Conservation (phyloP, 2,888 invertebrate genomes). For the Liposcelis brunnea region DNA sequence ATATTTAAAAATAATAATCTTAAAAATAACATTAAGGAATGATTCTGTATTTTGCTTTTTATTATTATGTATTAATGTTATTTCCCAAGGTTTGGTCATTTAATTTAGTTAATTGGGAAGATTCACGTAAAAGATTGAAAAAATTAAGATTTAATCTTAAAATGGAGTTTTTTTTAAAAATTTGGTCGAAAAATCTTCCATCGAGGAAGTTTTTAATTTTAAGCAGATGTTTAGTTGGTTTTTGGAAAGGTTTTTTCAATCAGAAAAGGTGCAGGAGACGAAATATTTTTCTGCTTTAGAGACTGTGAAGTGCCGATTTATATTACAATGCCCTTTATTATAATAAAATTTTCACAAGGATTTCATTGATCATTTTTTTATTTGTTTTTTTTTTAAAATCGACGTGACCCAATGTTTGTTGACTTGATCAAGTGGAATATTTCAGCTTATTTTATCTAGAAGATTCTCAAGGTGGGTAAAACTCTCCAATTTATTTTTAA, state of each 20-base stretch:
- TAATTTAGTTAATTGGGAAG: no score
- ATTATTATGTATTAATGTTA: no score
- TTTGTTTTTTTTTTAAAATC: slow-evolving; percentile 9
- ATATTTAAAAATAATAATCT: no score
- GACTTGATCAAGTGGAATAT: no score
- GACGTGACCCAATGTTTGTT: slow-evolving; percentile 10
- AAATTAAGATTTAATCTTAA: no score
- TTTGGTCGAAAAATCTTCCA: no score
- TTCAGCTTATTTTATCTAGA: slow-evolving; percentile 15
- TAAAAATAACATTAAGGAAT: no score
- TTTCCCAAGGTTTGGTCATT: no score
- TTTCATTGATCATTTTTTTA: slow-evolving; percentile 11
- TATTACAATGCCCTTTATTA: slow-evolving; percentile 9
- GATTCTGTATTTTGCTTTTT: no score
- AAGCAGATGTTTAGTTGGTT: slow-evolving; percentile 58
- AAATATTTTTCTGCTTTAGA: slow-evolving; percentile 12
- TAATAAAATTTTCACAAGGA: slow-evolving; percentile 15
- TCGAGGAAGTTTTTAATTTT: slow-evolving; percentile 22
- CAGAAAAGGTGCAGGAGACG: slow-evolving; percentile 52
- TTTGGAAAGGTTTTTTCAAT: slow-evolving; percentile 68
- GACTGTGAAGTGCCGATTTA: slow-evolving; percentile 7
- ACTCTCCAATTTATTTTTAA: slow-evolving; percentile 10
- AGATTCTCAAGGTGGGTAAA: slow-evolving; percentile 14
- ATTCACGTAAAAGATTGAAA: no score
- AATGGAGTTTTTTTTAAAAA: no score